A percentile compares a stretch with the other conserved stretches of the same genome.
phyloP scores from a whole-genome alignment of 2,888 invertebrate species.

The Noctua pronuba region DNA sequence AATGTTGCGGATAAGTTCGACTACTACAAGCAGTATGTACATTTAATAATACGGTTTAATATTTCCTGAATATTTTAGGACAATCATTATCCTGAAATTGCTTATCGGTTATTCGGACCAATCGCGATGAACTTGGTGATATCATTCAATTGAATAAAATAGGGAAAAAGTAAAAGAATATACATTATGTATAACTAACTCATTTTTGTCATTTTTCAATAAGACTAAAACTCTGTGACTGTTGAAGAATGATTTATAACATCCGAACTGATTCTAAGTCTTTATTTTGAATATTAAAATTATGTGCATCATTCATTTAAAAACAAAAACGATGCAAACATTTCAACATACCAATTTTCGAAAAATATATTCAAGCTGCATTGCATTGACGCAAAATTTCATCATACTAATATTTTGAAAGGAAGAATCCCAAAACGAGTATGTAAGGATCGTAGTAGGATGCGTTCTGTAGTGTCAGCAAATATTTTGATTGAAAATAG shows the following conservation, averaged over 20 bases:
- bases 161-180: too few relatives aligned
- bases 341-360: neutral
- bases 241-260: neutral
- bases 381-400: neutral
- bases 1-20: neutral
- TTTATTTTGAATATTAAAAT: neutral
- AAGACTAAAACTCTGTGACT: neutral
- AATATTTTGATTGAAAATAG: too few relatives aligned
- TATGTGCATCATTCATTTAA: too few relatives aligned
- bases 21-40: neutral
- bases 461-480: neutral
- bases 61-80: neutral
- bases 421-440: neutral
- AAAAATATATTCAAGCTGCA: neutral
- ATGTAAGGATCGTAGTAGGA: neutral
- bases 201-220: neutral
- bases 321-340: neutral
- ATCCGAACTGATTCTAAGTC: neutral
- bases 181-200: rapidly evolving
- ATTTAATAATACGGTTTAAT: neutral
- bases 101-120: neutral
- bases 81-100: neutral
- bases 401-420: neutral
- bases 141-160: neutral
- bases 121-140: too few relatives aligned